Conservation (phyloP, 1,140 invertebrate genomes). For the Holcopasites calliopsidis region DNA sequence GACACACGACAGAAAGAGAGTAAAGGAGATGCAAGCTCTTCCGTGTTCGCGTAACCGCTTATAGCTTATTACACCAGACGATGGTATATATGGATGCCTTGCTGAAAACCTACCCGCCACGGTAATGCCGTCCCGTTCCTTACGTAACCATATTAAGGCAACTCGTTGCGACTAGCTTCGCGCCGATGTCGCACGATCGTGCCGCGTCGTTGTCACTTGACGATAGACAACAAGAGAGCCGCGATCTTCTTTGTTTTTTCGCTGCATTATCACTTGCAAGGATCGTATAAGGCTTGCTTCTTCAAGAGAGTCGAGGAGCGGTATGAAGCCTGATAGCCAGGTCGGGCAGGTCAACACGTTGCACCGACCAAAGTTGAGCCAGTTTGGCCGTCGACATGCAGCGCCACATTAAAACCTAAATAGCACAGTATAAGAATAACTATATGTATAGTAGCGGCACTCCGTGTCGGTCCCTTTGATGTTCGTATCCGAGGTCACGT, state of each 20-base stretch:
- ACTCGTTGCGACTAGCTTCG: slow-evolving; percentile 28
- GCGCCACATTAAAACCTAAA: too few relatives aligned
- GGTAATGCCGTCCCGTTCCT: slow-evolving; percentile 57
- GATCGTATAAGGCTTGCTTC: too few relatives aligned
- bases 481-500: too few relatives aligned
- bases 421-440: too few relatives aligned
- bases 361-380: too few relatives aligned
- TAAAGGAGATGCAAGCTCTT: slow-evolving; percentile 54
- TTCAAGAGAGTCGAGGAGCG: too few relatives aligned
- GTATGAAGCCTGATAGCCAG: too few relatives aligned
- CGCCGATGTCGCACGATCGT: not conserved
- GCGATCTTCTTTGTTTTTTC: slow-evolving; percentile 30
- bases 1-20: slow-evolving; percentile 18
- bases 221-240: not conserved
- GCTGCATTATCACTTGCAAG: slow-evolving; percentile 27
- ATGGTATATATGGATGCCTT: slow-evolving; percentile 51
- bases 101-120: slow-evolving; percentile 48
- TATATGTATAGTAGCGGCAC: too few relatives aligned
- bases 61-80: slow-evolving; percentile 53
- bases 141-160: slow-evolving; percentile 69
- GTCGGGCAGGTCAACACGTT: too few relatives aligned
- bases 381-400: too few relatives aligned
- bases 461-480: too few relatives aligned
- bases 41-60: slow-evolving; percentile 71
- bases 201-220: not conserved